A percentile compares a stretch with the other conserved stretches of the same genome.
Conservation (phyloP, 2,113 vertebrate species). For the Equus przewalskii region DNA sequence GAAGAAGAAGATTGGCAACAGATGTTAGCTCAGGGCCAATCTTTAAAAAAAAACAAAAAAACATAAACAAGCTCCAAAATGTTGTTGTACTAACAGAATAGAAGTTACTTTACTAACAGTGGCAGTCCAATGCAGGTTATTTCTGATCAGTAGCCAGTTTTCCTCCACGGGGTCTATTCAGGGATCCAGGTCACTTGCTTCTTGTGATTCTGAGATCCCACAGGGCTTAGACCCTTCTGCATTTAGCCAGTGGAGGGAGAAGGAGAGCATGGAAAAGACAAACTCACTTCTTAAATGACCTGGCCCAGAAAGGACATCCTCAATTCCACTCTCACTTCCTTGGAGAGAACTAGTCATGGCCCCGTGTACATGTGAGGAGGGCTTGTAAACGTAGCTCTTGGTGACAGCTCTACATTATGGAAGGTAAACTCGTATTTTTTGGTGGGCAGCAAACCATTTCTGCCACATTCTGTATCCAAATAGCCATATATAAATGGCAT, state of each 20-base stretch:
- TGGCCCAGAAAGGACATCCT: background rate
- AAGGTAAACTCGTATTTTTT: background rate
- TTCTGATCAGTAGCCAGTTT: background rate
- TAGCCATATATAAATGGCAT: background rate
- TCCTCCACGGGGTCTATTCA: background rate
- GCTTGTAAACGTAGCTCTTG: background rate
- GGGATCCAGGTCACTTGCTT: background rate
- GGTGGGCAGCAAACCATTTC: background rate
- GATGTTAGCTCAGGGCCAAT: no score
- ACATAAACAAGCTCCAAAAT: background rate
- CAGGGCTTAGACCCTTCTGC: background rate
- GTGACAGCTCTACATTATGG: background rate
- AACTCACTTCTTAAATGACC: background rate
- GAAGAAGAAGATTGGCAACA: no score
- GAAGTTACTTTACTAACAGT: constrained; percentile 7
- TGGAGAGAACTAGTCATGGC: background rate
- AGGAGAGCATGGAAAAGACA: background rate
- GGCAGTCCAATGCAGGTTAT: background rate
- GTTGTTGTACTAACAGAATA: background rate
- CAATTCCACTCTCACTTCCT: background rate
- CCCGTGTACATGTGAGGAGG: background rate
- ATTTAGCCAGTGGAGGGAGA: background rate
- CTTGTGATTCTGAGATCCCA: background rate
- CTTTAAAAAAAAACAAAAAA: no score
- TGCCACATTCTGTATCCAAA: background rate